Percentiles rank a stretch among this genome's conserved stretches.
Conservation (phyloP, 2,797 vertebrate genomes). For the Alca torda region DNA sequence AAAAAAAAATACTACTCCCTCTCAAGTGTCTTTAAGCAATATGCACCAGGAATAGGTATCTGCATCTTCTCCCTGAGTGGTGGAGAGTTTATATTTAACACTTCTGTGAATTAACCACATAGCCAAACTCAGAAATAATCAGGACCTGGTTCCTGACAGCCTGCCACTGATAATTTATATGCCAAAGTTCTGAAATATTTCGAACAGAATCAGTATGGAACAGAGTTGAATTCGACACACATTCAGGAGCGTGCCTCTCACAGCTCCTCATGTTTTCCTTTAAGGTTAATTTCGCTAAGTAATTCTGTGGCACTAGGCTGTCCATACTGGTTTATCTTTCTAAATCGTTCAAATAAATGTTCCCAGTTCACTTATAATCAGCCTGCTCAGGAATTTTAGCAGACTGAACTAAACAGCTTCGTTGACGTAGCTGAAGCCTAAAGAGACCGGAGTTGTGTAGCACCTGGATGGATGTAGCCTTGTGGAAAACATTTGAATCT, state of each 20-base stretch:
- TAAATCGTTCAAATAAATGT: not conserved
- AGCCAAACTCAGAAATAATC: not conserved
- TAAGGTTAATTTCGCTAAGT: not conserved
- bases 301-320: not conserved
- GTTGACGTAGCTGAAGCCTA: fast-evolving
- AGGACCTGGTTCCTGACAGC: not conserved
- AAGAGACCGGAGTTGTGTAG: not conserved
- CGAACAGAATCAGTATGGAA: not conserved
- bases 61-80: not conserved
- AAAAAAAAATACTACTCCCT: not conserved
- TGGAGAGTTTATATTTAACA: not conserved
- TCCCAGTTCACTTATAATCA: not conserved
- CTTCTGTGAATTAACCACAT: not conserved
- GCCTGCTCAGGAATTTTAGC: not conserved
- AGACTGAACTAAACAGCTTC: not conserved
- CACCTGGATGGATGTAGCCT: not conserved
- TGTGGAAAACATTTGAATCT: not conserved
- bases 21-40: not conserved
- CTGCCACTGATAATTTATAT: not conserved
- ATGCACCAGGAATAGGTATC: not conserved
- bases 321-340: not conserved
- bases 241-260: not conserved
- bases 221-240: not conserved
- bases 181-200: not conserved
- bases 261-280: not conserved